Conservation (phyloP, 2,888 invertebrate genomes). For the Pteria penguin region DNA sequence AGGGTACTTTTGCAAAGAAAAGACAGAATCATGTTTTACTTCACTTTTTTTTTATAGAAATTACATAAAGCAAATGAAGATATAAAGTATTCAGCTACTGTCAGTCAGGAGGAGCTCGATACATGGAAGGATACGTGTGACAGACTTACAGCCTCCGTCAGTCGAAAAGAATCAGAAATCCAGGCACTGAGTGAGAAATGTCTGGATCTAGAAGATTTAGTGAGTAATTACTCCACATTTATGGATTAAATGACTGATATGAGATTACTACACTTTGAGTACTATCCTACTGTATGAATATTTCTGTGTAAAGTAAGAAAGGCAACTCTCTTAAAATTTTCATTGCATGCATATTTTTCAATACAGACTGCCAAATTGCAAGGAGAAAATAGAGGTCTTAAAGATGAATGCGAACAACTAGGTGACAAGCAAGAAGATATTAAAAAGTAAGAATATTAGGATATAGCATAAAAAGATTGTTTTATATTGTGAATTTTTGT, state of each 20-base stretch:
- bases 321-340: background rate
- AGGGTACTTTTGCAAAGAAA: too few relatives aligned
- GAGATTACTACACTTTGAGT: too few relatives aligned
- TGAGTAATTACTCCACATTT: too few relatives aligned
- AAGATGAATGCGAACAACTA: constrained; percentile 65
- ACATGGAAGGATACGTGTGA: constrained; percentile 74
- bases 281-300: background rate
- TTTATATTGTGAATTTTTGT: too few relatives aligned
- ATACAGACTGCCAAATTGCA: constrained; percentile 60
- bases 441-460: constrained; percentile 63
- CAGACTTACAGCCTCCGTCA: constrained; percentile 67
- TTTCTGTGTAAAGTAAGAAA: background rate
- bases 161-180: constrained; percentile 72
- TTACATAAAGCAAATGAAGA: constrained; percentile 69
- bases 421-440: constrained; percentile 63
- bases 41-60: constrained; percentile 55
- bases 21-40: too few relatives aligned
- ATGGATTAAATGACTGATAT: too few relatives aligned
- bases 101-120: constrained; percentile 69
- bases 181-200: constrained; percentile 64
- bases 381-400: constrained; percentile 58
- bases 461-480: too few relatives aligned
- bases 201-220: constrained; percentile 66
- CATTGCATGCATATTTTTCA: background rate
- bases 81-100: constrained; percentile 59